These are phyloP conservation scores for Cyanoderma ruficeps DNA, from an alignment of 2,113 vertebrate species.

Conservation along the genomic window DNA sequence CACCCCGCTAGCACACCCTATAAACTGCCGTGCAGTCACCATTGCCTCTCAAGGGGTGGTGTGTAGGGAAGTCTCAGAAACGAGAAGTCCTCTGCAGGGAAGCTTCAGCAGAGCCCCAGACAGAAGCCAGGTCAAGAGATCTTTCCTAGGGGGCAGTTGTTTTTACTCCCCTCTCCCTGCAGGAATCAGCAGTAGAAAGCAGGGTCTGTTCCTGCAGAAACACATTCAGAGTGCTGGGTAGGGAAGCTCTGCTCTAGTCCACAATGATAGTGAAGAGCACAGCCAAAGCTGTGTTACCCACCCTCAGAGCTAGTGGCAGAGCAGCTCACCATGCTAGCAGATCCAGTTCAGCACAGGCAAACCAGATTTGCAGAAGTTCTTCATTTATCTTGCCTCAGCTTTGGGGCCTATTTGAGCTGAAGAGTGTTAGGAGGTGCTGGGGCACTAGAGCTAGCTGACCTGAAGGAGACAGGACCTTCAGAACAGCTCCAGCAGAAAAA, in stretches of 20 bases:
- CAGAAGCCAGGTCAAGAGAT: background rate
- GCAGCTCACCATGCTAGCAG: background rate
- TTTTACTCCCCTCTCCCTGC: background rate
- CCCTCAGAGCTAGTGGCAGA: background rate
- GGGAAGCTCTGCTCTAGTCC: background rate
- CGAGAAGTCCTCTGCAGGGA: background rate
- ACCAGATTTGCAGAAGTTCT: background rate
- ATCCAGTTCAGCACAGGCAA: background rate
- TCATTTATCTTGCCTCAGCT: background rate
- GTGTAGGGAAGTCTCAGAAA: background rate
- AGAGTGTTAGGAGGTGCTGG: background rate
- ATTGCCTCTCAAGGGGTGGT: background rate
- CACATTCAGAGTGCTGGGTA: background rate
- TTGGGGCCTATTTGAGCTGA: background rate
- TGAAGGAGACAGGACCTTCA: background rate
- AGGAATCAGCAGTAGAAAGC: background rate
- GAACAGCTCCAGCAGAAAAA: background rate
- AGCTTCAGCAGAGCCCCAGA: background rate
- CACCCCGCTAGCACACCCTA: fast-evolving
- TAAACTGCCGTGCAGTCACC: background rate
- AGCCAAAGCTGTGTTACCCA: background rate
- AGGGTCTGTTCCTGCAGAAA: background rate
- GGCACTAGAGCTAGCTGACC: background rate
- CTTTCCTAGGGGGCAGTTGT: background rate
- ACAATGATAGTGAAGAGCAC: background rate